Conservation (phyloP, 2,888 invertebrate genomes). For the Melanophora roralis region DNA sequence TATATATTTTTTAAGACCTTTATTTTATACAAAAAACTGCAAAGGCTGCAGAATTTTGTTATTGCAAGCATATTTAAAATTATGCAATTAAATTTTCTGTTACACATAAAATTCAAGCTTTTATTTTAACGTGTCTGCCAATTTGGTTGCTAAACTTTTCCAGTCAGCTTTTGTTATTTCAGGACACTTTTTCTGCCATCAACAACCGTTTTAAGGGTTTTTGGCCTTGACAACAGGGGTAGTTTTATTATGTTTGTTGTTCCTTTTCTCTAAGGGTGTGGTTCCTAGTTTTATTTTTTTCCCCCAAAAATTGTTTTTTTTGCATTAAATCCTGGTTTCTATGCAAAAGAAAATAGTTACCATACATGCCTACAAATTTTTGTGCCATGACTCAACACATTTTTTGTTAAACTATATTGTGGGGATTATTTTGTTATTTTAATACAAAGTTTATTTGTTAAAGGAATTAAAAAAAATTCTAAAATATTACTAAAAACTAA, state of each 20-base stretch:
- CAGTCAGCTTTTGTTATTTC: neutral
- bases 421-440: neutral
- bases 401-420: slow-evolving; percentile 10
- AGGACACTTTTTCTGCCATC: slow-evolving; percentile 23
- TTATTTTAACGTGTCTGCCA: slow-evolving; percentile 39
- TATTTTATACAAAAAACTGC: no score
- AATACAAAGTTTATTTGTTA: no score
- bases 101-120: neutral
- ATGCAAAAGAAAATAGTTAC: slow-evolving; percentile 34
- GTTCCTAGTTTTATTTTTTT: neutral
- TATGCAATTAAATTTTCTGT: no score
- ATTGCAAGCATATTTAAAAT: no score
- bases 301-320: slow-evolving; percentile 40
- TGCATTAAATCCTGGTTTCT: slow-evolving; percentile 26
- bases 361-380: slow-evolving; percentile 25
- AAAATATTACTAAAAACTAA: no score
- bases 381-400: slow-evolving; percentile 47
- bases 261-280: slow-evolving; percentile 40
- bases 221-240: slow-evolving; percentile 54
- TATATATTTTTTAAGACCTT: neutral
- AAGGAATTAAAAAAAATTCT: no score
- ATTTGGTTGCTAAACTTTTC: neutral
- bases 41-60: no score
- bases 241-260: slow-evolving; percentile 34
- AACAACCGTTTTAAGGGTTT: slow-evolving; percentile 37